phyloP scores from a whole-genome alignment of 2,888 invertebrate species.

The Argyresthia albistria region DNA sequence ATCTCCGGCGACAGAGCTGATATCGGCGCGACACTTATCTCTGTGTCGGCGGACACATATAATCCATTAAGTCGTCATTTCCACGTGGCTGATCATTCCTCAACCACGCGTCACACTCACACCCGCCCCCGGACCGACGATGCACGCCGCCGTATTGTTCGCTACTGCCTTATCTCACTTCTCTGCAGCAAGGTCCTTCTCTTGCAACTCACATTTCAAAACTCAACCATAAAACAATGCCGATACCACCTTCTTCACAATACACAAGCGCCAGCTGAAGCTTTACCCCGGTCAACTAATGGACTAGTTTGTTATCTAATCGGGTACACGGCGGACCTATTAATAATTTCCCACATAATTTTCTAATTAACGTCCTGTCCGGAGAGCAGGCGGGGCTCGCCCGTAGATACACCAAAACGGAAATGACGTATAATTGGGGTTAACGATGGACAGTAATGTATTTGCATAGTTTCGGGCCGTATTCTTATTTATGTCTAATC shows the following conservation, averaged over 20 bases:
- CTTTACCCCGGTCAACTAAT: conserved; percentile 56
- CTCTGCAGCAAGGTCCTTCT: conserved; percentile 37
- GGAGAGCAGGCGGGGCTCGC: conserved; percentile 29
- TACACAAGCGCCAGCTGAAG: conserved; percentile 16
- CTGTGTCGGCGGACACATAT: conserved; percentile 66
- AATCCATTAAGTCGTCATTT: conserved; percentile 73
- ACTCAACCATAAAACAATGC: conserved; percentile 41
- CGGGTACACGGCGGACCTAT: conserved; percentile 62
- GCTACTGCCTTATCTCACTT: conserved; percentile 60
- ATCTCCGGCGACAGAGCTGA: conserved; percentile 58
- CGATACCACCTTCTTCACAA: conserved; percentile 22
- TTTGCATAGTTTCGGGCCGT: conserved; percentile 22
- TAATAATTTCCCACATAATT: conserved; percentile 69
- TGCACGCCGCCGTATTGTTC: conserved; percentile 54
- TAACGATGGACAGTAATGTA: conserved; percentile 11
- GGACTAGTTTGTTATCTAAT: conserved; percentile 71
- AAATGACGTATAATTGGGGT: conserved; percentile 44
- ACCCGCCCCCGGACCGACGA: conserved; percentile 47
- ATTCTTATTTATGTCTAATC: conserved; percentile 22
- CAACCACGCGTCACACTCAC: conserved; percentile 63
- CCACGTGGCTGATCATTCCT: conserved; percentile 67
- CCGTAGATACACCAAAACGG: conserved; percentile 42
- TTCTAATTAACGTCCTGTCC: conserved; percentile 66
- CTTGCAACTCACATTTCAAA: conserved; percentile 21
- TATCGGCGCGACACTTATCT: conserved; percentile 66